Conservation (phyloP, 2,797 vertebrate species). For the Pseudomugil tenellus region DNA sequence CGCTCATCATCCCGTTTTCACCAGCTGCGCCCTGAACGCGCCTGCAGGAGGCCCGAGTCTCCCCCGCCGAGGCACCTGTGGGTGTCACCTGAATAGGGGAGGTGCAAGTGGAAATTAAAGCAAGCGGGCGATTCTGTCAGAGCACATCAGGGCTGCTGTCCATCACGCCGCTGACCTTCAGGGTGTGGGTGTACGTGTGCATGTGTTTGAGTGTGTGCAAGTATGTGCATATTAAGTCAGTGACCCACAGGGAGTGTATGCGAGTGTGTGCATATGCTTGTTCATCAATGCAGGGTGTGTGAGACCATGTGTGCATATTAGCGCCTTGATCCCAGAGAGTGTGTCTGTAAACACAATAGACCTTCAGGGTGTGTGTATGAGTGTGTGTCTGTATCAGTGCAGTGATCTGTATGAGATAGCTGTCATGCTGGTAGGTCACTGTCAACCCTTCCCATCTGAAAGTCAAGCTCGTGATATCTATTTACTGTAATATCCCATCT, state of each 20-base stretch:
- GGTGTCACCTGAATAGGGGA: constrained; percentile 83
- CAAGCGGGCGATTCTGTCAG: constrained; percentile 84
- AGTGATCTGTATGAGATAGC: constrained; percentile 69
- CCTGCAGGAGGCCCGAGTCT: constrained; percentile 68
- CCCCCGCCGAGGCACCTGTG: constrained; percentile 80
- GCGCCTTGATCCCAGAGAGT: constrained; percentile 65
- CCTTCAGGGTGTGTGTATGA: constrained; percentile 68
- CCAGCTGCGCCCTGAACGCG: constrained; percentile 52
- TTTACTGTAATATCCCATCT: neutral
- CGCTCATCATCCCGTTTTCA: constrained; percentile 46
- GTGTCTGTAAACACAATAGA: constrained; percentile 70
- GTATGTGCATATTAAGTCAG: constrained; percentile 72
- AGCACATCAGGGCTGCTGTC: constrained; percentile 80
- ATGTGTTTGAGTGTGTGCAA: constrained; percentile 65
- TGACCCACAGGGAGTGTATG: constrained; percentile 75
- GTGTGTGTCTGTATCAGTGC: constrained; percentile 56
- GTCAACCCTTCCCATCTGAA: constrained; percentile 42
- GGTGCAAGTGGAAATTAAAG: constrained; percentile 83
- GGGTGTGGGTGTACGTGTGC: constrained; percentile 59
- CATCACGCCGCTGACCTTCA: constrained; percentile 78
- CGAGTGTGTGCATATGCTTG: constrained; percentile 73
- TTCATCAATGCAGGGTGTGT: constrained; percentile 71
- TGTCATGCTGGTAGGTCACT: constrained; percentile 61
- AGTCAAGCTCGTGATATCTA: constrained; percentile 23
- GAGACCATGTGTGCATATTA: constrained; percentile 74